A percentile compares a stretch with the other conserved stretches of the same genome.
phyloP scores from a whole-genome alignment of 2,797 vertebrate species.

The Gymnothorax reevesii region DNA sequence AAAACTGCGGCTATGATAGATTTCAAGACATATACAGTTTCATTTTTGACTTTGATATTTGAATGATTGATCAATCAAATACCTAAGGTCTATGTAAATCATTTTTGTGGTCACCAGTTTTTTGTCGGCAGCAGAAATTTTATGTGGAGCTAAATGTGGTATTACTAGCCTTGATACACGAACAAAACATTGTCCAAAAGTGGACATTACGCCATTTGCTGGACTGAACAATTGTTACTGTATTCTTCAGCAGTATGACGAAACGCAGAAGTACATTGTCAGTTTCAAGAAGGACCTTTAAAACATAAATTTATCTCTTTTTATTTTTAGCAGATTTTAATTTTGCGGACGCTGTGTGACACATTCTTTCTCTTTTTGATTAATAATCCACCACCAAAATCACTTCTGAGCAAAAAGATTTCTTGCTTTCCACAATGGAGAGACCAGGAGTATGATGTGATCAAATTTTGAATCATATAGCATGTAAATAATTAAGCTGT shows the following conservation, averaged over 20 bases:
- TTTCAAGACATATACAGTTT: neutral
- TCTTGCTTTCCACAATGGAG: conserved; percentile 21
- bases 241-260: neutral
- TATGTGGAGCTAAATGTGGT: neutral
- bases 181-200: no score
- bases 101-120: neutral
- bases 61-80: neutral
- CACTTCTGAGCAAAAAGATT: neutral
- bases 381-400: conserved; percentile 18
- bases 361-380: conserved; percentile 14
- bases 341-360: neutral
- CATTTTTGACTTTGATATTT: neutral
- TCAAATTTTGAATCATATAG: neutral
- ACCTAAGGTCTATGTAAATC: neutral
- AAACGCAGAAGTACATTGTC: neutral
- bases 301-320: no score
- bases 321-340: neutral
- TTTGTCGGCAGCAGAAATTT: neutral
- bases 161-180: neutral
- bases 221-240: neutral
- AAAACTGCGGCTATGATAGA: neutral
- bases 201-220: neutral
- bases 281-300: neutral
- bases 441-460: conserved; percentile 22
- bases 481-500: conserved; percentile 14